A percentile compares a stretch with the other conserved stretches of the same genome.
These are phyloP conservation scores for Halichoeres trimaculatus DNA, from an alignment of 2,113 vertebrate genomes.

Conservation along the genomic window DNA sequence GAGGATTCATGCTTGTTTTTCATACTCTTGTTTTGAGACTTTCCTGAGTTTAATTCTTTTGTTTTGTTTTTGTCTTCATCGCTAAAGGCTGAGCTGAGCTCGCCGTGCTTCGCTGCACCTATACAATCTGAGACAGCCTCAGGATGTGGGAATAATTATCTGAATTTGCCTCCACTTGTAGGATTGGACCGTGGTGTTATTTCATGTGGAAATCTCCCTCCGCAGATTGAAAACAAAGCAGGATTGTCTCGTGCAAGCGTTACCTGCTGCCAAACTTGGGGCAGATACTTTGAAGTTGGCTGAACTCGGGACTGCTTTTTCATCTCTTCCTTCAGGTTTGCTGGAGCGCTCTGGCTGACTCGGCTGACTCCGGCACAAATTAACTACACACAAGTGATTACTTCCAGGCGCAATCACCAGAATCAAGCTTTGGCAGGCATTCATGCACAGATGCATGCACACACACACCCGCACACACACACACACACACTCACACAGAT, in stretches of 20 bases:
- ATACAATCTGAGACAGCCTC: constrained; percentile 21
- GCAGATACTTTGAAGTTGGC: constrained; percentile 3
- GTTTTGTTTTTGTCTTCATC: neutral
- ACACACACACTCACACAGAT: constrained; percentile 13
- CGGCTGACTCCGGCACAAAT: constrained; percentile 26
- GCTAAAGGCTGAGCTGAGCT: constrained; percentile 29
- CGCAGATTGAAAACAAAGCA: neutral
- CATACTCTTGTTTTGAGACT: constrained; percentile 23
- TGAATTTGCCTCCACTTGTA: constrained; percentile 26
- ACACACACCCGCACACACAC: constrained; percentile 18
- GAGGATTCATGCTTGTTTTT: neutral
- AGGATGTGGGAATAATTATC: constrained; percentile 44
- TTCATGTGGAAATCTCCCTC: constrained; percentile 5
- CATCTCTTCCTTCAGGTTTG: constrained; percentile 10
- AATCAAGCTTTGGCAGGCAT: constrained; percentile 55
- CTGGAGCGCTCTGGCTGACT: constrained; percentile 2
- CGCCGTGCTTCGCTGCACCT: constrained; percentile 22
- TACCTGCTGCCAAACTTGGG: constrained; percentile 24
- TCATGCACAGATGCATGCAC: constrained; percentile 33
- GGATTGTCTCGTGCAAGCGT: neutral
- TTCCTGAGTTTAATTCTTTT: constrained; percentile 8
- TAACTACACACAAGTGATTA: constrained; percentile 50
- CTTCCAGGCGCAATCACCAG: constrained; percentile 49
- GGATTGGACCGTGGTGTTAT: neutral
- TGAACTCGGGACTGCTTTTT: constrained; percentile 21